phyloP scores from a whole-genome alignment of 2,888 invertebrate species.

The Himalopsyche kuldschensis region DNA sequence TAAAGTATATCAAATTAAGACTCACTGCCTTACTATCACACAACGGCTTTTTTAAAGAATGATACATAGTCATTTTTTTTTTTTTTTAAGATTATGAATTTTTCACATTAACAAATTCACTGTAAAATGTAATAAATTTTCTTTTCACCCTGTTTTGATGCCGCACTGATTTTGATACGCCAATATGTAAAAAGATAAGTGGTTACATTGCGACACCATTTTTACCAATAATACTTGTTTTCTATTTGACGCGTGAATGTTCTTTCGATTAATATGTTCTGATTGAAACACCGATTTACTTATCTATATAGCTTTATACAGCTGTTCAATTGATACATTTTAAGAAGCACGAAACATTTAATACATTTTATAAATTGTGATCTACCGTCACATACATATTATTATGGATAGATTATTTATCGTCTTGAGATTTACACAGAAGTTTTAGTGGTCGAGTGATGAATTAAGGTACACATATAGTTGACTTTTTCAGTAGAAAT shows the following conservation, averaged over 20 bases:
- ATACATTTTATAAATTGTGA: not conserved
- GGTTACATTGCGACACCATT: not conserved
- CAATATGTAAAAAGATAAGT: not conserved
- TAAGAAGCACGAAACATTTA: not conserved
- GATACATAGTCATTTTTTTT: no score
- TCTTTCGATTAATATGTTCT: not conserved
- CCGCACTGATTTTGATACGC: not conserved
- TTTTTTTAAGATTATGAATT: no score
- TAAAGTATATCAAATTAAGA: no score
- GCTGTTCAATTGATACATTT: not conserved
- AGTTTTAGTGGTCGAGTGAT: no score
- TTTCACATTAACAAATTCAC: no score
- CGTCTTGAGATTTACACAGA: no score
- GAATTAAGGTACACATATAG: no score
- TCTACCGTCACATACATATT: no score
- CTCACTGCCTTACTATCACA: no score
- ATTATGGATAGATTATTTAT: no score
- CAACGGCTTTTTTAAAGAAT: no score
- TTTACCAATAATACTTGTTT: not conserved
- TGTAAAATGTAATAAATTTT: not conserved
- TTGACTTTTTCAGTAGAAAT: no score
- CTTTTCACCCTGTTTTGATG: not conserved
- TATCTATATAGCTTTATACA: not conserved
- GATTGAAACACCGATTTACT: not conserved
- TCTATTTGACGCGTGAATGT: not conserved